phyloP scores from a whole-genome alignment of 2,797 vertebrate genomes.

The Enteromius viviparus region DNA sequence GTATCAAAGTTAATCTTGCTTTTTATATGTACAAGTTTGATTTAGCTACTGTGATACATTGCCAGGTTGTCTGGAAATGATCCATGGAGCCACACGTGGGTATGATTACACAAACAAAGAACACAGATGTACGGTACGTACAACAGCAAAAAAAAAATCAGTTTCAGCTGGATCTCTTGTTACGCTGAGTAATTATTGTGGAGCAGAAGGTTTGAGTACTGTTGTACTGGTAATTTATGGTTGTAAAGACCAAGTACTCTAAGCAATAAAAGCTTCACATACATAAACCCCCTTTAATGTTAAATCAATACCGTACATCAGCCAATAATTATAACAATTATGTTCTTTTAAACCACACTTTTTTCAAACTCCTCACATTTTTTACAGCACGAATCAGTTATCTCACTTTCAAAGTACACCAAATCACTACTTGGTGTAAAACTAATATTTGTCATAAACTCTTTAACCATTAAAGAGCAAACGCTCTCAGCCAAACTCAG shows the following conservation, averaged over 20 bases:
- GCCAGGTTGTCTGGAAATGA: slow-evolving; percentile 38
- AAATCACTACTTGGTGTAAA: neutral
- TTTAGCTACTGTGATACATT: slow-evolving; percentile 35
- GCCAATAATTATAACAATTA: neutral
- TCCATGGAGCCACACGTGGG: slow-evolving; percentile 34
- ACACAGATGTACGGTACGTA: slow-evolving; percentile 53
- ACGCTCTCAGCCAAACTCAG: neutral
- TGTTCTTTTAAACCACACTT: neutral
- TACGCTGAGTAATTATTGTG: slow-evolving; percentile 56
- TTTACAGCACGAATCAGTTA: neutral
- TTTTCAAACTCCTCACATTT: neutral
- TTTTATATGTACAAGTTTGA: slow-evolving; percentile 50
- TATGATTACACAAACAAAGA: slow-evolving; percentile 48
- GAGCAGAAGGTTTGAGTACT: slow-evolving; percentile 30
- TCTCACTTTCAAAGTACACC: neutral
- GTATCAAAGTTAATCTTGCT: slow-evolving; percentile 44
- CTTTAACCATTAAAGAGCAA: neutral
- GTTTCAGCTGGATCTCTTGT: slow-evolving; percentile 58
- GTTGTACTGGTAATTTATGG: slow-evolving; percentile 47
- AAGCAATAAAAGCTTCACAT: slow-evolving; percentile 47
- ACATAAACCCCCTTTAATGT: slow-evolving; percentile 39
- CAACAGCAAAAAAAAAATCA: slow-evolving; percentile 36
- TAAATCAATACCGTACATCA: slow-evolving; percentile 18
- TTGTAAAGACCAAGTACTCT: slow-evolving; percentile 45
- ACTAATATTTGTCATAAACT: neutral